phyloP scores from a whole-genome alignment of 1,140 invertebrate species.

The Caenorhabditis briggsae region DNA sequence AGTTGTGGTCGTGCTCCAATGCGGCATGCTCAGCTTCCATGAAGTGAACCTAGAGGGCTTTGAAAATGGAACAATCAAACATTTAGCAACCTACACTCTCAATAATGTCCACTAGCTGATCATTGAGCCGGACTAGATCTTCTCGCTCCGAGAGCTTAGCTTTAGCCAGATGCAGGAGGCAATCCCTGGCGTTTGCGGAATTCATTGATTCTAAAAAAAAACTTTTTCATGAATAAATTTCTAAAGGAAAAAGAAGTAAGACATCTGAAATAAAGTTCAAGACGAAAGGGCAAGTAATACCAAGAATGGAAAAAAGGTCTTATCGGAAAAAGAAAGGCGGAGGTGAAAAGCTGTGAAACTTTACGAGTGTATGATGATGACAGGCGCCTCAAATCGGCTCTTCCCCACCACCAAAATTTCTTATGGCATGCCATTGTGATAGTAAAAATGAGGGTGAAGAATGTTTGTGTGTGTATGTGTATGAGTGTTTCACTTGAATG shows the following conservation, averaged over 20 bases:
- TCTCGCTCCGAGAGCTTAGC: conserved; percentile 7
- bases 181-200: conserved; percentile 47
- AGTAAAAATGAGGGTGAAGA: conserved; percentile 23
- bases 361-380: not conserved
- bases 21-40: conserved; percentile 32
- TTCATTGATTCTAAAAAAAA: conserved; percentile 9
- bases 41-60: not conserved
- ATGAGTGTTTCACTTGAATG: conserved; percentile 1
- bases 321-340: not conserved
- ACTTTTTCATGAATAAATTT: not conserved
- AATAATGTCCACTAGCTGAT: conserved; percentile 26
- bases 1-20: conserved; percentile 31
- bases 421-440: conserved; percentile 45
- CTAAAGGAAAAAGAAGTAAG: not conserved
- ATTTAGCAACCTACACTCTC: conserved; percentile 16
- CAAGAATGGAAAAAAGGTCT: conserved; percentile 3
- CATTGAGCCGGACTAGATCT: conserved; percentile 32
- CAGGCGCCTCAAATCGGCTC: conserved; percentile 9
- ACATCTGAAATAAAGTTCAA: not conserved
- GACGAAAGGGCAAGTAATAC: not conserved
- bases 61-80: too few species aligned
- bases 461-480: conserved; percentile 22
- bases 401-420: not conserved
- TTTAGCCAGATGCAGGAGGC: conserved; percentile 25
- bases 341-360: conserved; percentile 23